These are phyloP conservation scores for Papilio machaon DNA, from an alignment of 1,140 invertebrate species.

Conservation along the genomic window DNA sequence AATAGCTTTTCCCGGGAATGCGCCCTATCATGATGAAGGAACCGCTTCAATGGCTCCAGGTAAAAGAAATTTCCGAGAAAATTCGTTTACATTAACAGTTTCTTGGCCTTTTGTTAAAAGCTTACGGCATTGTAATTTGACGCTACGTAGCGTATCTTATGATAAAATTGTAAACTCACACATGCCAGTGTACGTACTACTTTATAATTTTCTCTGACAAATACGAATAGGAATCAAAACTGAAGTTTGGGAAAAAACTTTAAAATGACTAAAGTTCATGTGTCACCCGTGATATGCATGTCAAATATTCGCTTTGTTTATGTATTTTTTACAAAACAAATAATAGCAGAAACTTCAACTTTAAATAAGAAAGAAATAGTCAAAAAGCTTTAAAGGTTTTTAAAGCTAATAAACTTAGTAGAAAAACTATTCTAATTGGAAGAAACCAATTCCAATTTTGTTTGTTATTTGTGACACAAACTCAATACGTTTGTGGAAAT, in stretches of 20 bases:
- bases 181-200: background rate
- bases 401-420: background rate
- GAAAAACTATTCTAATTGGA: no score
- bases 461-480: background rate
- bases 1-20: slow-evolving; percentile 49
- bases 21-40: slow-evolving; percentile 46
- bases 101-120: slow-evolving; percentile 14
- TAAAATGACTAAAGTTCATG: no score
- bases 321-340: background rate
- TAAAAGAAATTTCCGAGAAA: slow-evolving; percentile 2
- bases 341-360: no score
- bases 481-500: background rate
- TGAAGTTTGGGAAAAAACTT: no score
- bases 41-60: background rate
- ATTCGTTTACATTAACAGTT: slow-evolving; percentile 29
- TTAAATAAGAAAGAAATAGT: background rate
- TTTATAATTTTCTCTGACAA: background rate
- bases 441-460: no score
- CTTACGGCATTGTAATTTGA: background rate
- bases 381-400: background rate
- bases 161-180: background rate
- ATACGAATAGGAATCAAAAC: background rate
- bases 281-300: no score
- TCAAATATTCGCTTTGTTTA: no score
- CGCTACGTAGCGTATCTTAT: background rate